phyloP scores from a whole-genome alignment of 2,888 invertebrate species.

The Amiota minor region DNA sequence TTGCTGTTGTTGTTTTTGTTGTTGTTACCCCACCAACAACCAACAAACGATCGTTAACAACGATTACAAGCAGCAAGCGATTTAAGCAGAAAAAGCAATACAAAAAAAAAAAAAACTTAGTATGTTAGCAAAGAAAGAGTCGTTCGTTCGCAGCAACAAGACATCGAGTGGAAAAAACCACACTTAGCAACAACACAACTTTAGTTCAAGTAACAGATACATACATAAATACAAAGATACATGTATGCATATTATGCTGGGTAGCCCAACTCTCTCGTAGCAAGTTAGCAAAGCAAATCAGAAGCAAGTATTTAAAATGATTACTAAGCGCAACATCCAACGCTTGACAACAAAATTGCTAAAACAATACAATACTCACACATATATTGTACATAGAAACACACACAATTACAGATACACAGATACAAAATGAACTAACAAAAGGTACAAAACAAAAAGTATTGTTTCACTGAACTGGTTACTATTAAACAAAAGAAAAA shows the following conservation, averaged over 20 bases:
- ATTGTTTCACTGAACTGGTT: slow-evolving; percentile 22
- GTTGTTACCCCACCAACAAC: not conserved
- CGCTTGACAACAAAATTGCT: slow-evolving; percentile 28
- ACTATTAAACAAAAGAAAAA: slow-evolving; percentile 11
- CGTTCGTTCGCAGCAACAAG: not conserved
- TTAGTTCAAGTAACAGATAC: not conserved
- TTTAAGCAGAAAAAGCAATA: not conserved
- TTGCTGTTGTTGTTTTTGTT: not conserved
- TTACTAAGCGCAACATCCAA: slow-evolving; percentile 27
- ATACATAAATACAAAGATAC: not conserved
- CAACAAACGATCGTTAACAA: slow-evolving; percentile 26
- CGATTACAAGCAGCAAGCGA: slow-evolving; percentile 21
- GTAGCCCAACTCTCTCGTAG: not conserved
- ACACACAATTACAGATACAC: not conserved
- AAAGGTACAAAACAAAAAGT: not conserved
- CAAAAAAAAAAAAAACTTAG: not conserved
- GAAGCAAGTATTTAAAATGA: slow-evolving; percentile 26
- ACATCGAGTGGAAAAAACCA: not conserved
- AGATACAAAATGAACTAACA: not conserved
- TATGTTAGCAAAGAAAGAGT: not conserved
- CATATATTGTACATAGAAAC: no score
- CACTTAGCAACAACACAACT: slow-evolving; percentile 17
- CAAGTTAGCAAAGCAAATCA: slow-evolving; percentile 22
- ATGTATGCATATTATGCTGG: not conserved
- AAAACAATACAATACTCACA: not conserved